Conservation (phyloP, 2,797 vertebrate genomes). For the Acanthornis magna region DNA sequence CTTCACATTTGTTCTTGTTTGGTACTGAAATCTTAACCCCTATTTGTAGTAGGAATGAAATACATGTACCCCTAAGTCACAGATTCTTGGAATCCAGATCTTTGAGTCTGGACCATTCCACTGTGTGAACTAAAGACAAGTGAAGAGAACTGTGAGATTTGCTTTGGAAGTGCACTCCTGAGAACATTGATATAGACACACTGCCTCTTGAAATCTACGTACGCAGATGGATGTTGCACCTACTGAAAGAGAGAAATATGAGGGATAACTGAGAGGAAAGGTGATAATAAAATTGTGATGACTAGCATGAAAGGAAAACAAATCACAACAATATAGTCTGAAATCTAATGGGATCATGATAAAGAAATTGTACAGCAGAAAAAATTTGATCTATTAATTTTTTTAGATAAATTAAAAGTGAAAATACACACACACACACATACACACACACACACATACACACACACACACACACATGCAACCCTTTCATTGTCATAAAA, state of each 20-base stretch:
- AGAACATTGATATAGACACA: neutral
- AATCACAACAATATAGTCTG: neutral
- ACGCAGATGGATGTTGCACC: neutral
- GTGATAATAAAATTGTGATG: neutral
- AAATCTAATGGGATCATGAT: neutral
- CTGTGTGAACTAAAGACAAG: neutral
- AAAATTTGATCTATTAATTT: neutral
- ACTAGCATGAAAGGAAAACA: neutral
- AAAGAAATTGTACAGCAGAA: neutral
- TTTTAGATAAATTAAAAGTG: neutral
- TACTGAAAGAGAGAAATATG: neutral
- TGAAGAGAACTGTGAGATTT: neutral
- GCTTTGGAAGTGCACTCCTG: neutral
- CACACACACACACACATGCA: fast-evolving
- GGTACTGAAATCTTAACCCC: neutral
- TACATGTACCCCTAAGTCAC: fast-evolving
- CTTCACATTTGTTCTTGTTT: neutral
- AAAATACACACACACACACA: neutral
- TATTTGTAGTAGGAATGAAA: neutral
- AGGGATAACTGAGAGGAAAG: neutral
- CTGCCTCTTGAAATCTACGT: neutral
- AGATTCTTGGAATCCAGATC: neutral
- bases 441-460: fast-evolving
- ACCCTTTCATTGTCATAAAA: neutral
- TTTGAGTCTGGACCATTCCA: neutral